These are phyloP conservation scores for Dicrurus megarhynchus DNA, from an alignment of 2,113 vertebrate species.

Conservation along the genomic window DNA sequence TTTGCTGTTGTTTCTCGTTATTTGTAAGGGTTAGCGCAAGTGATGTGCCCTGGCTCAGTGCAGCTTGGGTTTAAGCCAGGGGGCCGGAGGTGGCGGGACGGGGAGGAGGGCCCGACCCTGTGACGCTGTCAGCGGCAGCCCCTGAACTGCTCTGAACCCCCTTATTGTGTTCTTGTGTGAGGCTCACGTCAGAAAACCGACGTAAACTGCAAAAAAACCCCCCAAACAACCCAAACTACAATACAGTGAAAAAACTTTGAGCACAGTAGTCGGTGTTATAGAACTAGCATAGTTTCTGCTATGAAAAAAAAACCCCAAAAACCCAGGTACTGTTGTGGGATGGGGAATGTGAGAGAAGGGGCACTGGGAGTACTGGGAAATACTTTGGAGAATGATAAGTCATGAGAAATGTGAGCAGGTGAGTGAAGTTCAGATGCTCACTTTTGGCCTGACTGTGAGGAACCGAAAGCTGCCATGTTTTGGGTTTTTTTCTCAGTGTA, in stretches of 20 bases:
- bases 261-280: not conserved
- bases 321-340: fast-evolving
- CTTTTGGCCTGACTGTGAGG: not conserved
- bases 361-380: not conserved
- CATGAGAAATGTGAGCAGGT: not conserved
- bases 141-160: fast-evolving
- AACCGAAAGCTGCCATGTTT: not conserved
- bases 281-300: not conserved
- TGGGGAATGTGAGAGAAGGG: not conserved
- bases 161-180: fast-evolving
- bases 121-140: fast-evolving
- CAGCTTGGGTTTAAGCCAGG: fast-evolving
- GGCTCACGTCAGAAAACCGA: fast-evolving
- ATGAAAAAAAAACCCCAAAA: not conserved
- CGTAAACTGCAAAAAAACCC: not conserved
- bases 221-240: too few relatives aligned
- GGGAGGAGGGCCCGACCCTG: too few relatives aligned
- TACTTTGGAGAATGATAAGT: not conserved
- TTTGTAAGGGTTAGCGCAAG: fast-evolving
- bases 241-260: not conserved
- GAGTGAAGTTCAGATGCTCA: not conserved
- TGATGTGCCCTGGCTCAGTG: too few relatives aligned
- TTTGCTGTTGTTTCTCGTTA: fast-evolving
- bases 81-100: not conserved
- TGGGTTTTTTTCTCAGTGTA: not conserved